Percentiles rank a stretch among this genome's conserved stretches.
Conservation (phyloP, 2,888 invertebrate species). For the Electrophaes corylata region DNA sequence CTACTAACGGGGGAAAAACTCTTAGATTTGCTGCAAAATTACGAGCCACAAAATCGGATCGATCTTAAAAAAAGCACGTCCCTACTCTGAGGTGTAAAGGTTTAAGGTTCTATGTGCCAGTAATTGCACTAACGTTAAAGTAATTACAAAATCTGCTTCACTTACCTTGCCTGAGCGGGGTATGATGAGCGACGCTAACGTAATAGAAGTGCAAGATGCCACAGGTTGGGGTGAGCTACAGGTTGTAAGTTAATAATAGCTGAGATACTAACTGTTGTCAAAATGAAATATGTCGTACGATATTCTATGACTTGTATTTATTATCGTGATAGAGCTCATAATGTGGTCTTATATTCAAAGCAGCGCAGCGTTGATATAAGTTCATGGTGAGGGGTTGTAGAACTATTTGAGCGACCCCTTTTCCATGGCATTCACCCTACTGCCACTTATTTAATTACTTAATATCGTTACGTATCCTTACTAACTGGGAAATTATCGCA, state of each 20-base stretch:
- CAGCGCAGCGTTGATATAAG: background rate
- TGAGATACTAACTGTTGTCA: no score
- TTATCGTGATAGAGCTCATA: background rate
- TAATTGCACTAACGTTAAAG: background rate
- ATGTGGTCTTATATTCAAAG: no score
- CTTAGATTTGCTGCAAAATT: no score
- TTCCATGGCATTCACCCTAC: background rate
- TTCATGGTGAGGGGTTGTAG: background rate
- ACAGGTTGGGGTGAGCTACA: constrained; percentile 66
- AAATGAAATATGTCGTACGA: constrained; percentile 50
- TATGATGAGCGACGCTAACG: background rate
- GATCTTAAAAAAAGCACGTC: no score
- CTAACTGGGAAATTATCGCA: background rate
- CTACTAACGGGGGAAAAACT: no score
- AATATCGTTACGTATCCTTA: background rate
- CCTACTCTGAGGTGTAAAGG: background rate
- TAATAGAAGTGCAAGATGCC: constrained; percentile 38
- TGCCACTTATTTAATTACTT: background rate
- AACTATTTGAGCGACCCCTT: background rate
- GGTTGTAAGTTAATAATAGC: constrained; percentile 66
- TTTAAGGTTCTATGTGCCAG: background rate
- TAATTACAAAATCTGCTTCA: background rate
- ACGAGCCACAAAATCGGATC: no score
- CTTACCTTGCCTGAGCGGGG: no score
- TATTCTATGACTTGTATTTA: background rate